Base-by-base conservation (phyloP, 2,888 invertebrate genomes). In the Mythimna ferrago region DNA sequence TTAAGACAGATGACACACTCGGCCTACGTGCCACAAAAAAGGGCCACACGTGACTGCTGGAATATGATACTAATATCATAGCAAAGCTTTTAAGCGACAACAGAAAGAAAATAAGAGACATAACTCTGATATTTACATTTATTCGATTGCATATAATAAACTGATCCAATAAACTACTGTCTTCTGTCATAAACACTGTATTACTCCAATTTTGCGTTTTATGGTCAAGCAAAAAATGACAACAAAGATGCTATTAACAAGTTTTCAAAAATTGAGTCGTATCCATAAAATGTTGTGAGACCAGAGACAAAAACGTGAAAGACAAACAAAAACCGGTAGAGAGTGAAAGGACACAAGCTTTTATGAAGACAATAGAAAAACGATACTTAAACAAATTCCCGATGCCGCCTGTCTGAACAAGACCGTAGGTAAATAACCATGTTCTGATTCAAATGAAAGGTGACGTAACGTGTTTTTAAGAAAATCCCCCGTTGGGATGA, bases 1-100 rank as follows among this genome's bases (percentile, higher is more conserved):
- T 94, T 93, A 93, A 92, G 92, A 92, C 92, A 89, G 92, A 94
- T 90, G 94, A 93, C 92, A 90, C 88, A 89, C 82, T 86, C 81
- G 73, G 81, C 75, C 89, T 88, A 89, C 89, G 90, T 88, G 85
- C 57, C 70, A 88, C 89, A 94, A 95, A 94, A 93, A 93, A 92
- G 85, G 77, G 87, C 89, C 89, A 90, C 92, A 91, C 91, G 92
- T 91, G 91, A 90, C 90, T 87, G 86, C 85, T 85, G 89, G 89
- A 92, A 92, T 90, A 91, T 90, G 91, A 94, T 90, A 82, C 73
- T 75, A 91, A 93, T 92, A 91, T 91, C 91, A 90, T 88, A 88
- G 88, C 85, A 87, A 87, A 89, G 88, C 85, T 88, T 80, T 90
- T 81, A 78, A 64, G 57, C 62, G 67, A 73, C 61, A 70, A 76